Evolutionary conservation across 1,140 invertebrate species (phyloP).

Genomic region (Achatina immaculata): DNA sequence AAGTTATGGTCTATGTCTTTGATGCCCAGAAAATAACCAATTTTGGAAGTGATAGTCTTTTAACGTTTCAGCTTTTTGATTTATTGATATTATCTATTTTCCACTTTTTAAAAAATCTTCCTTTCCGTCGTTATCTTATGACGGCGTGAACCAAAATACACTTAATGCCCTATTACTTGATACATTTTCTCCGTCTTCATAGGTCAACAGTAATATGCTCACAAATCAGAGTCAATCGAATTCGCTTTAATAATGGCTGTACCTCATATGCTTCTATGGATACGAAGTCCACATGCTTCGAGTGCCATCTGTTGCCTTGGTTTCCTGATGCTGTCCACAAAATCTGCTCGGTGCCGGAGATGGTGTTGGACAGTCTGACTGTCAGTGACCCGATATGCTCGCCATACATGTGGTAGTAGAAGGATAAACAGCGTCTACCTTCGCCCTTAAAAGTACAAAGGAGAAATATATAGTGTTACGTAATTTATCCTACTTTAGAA

Average conservation of each 20-base stretch:
- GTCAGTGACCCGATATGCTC: constrained; percentile 55
- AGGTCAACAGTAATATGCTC: too few species aligned
- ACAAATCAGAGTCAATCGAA: too few species aligned
- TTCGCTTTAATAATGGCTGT: background rate
- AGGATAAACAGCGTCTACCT: constrained; percentile 63
- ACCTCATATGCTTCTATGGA: constrained; percentile 22
- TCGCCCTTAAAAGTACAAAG: constrained; percentile 5
- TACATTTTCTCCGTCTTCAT: too few species aligned
- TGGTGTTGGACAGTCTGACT: constrained; percentile 46
- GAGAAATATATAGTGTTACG: background rate
- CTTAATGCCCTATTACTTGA: too few species aligned
- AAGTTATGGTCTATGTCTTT: too few species aligned
- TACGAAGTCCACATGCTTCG: background rate
- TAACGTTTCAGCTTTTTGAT: background rate
- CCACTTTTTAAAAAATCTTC: background rate
- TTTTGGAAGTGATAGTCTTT: constrained; percentile 17
- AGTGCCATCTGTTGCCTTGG: constrained; percentile 27
- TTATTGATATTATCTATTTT: background rate
- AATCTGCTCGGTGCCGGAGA: constrained; percentile 28
- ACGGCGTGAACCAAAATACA: too few species aligned
- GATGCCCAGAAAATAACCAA: too few species aligned
- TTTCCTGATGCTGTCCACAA: constrained; percentile 23
- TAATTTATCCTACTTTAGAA: too few species aligned
- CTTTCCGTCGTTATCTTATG: too few species aligned
- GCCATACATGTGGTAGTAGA: constrained; percentile 86